A percentile compares a stretch with the other conserved stretches of the same genome.
Conservation (phyloP, 1,140 invertebrate genomes). For the Pachypeltis micranthus region DNA sequence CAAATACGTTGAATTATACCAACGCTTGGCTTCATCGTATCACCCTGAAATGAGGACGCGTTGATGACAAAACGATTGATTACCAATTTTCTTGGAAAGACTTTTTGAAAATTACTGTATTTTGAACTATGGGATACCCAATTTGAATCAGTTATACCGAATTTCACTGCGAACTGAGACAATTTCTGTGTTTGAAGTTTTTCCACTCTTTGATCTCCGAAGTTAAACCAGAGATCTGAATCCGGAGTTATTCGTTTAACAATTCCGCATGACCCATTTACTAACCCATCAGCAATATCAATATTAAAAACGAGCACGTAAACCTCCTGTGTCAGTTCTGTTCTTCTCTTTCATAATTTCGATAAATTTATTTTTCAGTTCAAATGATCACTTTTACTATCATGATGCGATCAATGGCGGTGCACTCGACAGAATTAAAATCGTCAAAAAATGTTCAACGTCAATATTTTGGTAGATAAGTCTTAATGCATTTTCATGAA, state of each 20-base stretch:
- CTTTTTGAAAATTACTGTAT: background rate
- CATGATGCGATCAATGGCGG: too few species aligned
- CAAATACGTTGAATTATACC: too few species aligned
- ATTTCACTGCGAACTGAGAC: background rate
- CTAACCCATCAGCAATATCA: slow-evolving; percentile 1
- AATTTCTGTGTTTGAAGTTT: background rate
- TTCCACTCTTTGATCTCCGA: background rate
- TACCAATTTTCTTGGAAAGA: background rate
- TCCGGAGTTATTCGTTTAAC: background rate
- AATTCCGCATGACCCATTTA: background rate
- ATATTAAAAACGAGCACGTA: background rate
- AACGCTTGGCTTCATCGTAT: too few species aligned
- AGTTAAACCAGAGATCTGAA: background rate
- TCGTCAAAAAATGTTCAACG: too few species aligned
- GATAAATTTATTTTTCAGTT: background rate
- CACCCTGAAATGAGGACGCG: too few species aligned
- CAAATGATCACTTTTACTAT: too few species aligned
- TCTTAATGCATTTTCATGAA: too few species aligned
- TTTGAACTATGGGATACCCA: background rate
- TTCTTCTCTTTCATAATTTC: background rate
- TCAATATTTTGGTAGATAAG: too few species aligned
- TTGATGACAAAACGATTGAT: too few species aligned
- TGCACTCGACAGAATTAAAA: too few species aligned
- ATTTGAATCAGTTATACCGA: background rate
- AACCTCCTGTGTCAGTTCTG: background rate